A percentile compares a stretch with the other conserved stretches of the same genome.
Evolutionary conservation across 2,113 vertebrate genomes (phyloP).

Genomic region (Ursus arctos): DNA sequence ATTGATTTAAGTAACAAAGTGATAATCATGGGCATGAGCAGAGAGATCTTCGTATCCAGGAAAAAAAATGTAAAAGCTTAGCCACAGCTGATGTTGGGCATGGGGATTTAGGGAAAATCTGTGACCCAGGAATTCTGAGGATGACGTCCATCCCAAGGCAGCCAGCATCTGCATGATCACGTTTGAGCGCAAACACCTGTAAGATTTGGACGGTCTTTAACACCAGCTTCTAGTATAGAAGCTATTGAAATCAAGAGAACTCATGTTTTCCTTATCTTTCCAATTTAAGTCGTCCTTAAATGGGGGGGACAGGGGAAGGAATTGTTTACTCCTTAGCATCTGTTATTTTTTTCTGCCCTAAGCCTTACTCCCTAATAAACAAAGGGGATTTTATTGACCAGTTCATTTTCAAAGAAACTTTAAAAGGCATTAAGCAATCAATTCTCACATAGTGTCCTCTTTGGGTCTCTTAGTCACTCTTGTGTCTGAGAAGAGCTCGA

Average conservation of each 20-base stretch:
- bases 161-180: not conserved
- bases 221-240: not conserved
- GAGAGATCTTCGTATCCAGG: not conserved
- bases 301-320: too few relatives aligned
- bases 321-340: not conserved
- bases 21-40: not conserved
- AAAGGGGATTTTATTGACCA: constrained; percentile 60
- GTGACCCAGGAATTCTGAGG: not conserved
- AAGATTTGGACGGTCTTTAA: not conserved
- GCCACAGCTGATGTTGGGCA: not conserved
- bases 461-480: not conserved
- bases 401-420: constrained; percentile 69
- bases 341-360: constrained; percentile 2
- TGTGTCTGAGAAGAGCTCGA: constrained; percentile 19
- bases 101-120: constrained; percentile 18
- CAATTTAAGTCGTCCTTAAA: constrained; percentile 11
- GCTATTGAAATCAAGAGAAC: constrained; percentile 1
- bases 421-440: constrained; percentile 61
- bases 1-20: constrained; percentile 52
- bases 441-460: constrained; percentile 26
- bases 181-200: not conserved
- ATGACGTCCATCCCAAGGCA: not conserved
- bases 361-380: not conserved
- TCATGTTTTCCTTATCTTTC: not conserved
- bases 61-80: constrained; percentile 45